phyloP scores from a whole-genome alignment of 2,797 vertebrate species.

The Notolabrus celidotus region DNA sequence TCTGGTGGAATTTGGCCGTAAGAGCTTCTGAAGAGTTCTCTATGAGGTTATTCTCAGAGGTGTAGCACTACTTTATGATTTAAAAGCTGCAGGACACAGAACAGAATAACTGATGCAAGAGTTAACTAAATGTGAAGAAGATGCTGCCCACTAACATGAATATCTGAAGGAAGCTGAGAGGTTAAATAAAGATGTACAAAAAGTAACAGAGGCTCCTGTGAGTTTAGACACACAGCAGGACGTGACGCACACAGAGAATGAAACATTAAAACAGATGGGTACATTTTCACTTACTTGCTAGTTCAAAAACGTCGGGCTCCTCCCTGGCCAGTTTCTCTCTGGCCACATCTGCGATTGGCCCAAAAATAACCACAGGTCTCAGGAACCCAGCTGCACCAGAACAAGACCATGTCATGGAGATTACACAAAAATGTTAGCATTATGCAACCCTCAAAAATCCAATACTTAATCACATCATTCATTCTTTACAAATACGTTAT shows the following conservation, averaged over 20 bases:
- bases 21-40: no score
- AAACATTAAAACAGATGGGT: neutral
- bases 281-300: constrained; percentile 91
- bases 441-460: constrained; percentile 4
- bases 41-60: neutral
- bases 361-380: constrained; percentile 97
- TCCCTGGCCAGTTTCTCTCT: constrained; percentile 96
- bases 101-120: constrained; percentile 1
- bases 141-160: constrained; percentile 6
- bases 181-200: constrained; percentile 21
- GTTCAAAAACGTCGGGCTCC: constrained; percentile 95
- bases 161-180: constrained; percentile 9
- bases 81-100: neutral
- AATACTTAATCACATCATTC: neutral
- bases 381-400: constrained; percentile 93
- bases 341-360: constrained; percentile 95
- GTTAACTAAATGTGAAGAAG: constrained; percentile 7
- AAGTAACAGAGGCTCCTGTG: neutral
- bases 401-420: constrained; percentile 15
- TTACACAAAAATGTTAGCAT: constrained; percentile 1
- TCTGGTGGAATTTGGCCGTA: no score
- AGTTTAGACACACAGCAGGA: constrained; percentile 5
- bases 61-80: neutral
- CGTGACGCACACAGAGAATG: neutral
- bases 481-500: neutral